phyloP scores from a whole-genome alignment of 2,113 vertebrate genomes.

The Motacilla alba region DNA sequence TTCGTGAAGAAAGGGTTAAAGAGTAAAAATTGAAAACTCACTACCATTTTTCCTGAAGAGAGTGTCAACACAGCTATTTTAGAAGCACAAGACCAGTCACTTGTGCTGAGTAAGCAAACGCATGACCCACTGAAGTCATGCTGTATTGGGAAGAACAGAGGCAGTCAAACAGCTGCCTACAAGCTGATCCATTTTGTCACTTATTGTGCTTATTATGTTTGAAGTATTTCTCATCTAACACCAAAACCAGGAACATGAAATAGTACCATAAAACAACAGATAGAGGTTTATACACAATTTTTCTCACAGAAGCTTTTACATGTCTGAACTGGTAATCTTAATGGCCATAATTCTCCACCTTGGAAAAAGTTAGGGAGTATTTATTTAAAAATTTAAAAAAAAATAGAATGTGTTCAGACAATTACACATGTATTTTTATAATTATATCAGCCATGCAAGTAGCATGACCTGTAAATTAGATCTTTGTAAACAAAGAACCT shows the following conservation, averaged over 20 bases:
- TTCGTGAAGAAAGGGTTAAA: neutral
- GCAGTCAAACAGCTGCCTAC: neutral
- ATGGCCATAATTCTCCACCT: neutral
- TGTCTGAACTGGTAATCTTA: neutral
- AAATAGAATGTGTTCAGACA: neutral
- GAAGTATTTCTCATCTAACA: neutral
- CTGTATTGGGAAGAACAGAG: neutral
- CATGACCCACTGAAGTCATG: neutral
- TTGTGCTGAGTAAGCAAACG: neutral
- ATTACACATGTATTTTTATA: neutral
- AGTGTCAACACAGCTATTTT: neutral
- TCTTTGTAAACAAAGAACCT: neutral
- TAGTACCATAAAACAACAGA: accelerated
- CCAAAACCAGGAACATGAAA: neutral
- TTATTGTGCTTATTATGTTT: neutral
- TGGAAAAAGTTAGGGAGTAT: neutral
- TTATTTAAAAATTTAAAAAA: neutral
- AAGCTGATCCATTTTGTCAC: neutral
- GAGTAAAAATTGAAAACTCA: neutral
- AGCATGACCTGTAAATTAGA: neutral
- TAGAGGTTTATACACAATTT: neutral
- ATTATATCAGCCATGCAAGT: neutral
- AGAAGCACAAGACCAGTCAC: neutral
- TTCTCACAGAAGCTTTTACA: neutral
- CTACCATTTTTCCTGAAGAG: neutral